Base-by-base conservation (phyloP, 2,797 vertebrate genomes). In the Enteromius trimaculatus region DNA sequence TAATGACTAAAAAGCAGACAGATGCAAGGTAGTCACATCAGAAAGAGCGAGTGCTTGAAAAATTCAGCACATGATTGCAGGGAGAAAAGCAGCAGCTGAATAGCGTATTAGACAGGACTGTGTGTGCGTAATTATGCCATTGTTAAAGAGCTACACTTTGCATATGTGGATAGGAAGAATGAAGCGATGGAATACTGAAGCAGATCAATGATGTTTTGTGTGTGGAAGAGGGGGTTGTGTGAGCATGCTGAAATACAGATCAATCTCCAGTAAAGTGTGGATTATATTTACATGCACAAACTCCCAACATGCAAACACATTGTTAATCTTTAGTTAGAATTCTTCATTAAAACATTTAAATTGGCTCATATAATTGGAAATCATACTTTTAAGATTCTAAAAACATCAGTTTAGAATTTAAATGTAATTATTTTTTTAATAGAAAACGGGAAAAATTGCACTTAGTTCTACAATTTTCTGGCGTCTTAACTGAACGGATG, bases 51-150 rank as follows among this genome's bases (percentile, higher is more conserved):
- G 21, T 14, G 19, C 11, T 79, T 75, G 5, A 44, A 39, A 83
- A 90, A 92, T 92, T 92, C 91, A 92, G 91, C 90, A 6, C 55
- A 8, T 10, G 42, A 53, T 42, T 70, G 37, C 31, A 80, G 13
- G 34, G 26, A 76, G 44, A 39, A 79, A 39, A 47, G 62, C 49
- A 66, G 51, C 76, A 62, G 42, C 16, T 58, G 11, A 79, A 80
- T 47, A 62, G 64, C 55, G 21, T 51, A 62, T 69, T 42, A 80
- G 44, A 66, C 47, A 51, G n/a, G 7, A 44, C 31, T 83, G 49
- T 77, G 49, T 16, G 47, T 69, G 47, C 37, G 23, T 39, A 72
- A 72, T 44, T 68, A 8, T 69, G 2, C 9, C 0, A 76, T 5
- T 85, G 37, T 75, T 13, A 60, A 47, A 42, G 39, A 23, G 5